Percentiles rank a stretch among this genome's conserved stretches.
Evolutionary conservation across 2,888 invertebrate genomes (phyloP).

Genomic region (Diplolepis rosae): DNA sequence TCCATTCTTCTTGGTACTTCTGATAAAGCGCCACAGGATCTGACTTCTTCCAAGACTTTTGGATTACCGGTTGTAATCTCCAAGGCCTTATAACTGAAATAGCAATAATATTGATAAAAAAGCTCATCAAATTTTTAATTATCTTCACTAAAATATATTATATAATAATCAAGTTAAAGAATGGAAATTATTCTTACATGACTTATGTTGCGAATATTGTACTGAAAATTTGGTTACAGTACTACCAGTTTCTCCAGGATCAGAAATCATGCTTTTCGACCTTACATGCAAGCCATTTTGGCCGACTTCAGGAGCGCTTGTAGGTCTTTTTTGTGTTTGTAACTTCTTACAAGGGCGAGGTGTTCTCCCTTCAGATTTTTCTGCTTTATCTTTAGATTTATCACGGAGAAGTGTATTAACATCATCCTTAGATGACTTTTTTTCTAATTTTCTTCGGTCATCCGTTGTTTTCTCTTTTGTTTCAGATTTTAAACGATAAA

Average conservation of each 20-base stretch:
- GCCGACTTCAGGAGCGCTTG: conserved; percentile 44
- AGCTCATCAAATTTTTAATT: conserved; percentile 5
- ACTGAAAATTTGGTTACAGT: conserved; percentile 46
- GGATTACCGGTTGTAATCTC: conserved; percentile 71
- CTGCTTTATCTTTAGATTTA: neutral
- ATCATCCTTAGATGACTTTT: neutral
- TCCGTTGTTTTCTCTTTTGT: conserved; percentile 17
- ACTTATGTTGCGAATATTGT: conserved; percentile 52
- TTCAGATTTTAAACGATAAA: conserved; percentile 33
- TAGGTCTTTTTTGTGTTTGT: conserved; percentile 25
- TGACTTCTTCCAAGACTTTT: conserved; percentile 72
- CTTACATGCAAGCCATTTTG: conserved; percentile 15
- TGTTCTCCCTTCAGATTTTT: neutral
- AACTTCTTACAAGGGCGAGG: neutral
- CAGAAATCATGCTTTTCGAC: conserved; percentile 50
- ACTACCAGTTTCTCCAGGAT: conserved; percentile 48
- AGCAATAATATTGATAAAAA: conserved; percentile 33
- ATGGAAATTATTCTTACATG: conserved; percentile 56
- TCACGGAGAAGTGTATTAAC: neutral
- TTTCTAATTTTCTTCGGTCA: conserved; percentile 5
- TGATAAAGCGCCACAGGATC: conserved; percentile 88
- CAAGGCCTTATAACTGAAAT: conserved; percentile 79
- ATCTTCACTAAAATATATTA: too few relatives aligned
- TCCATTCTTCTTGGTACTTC: conserved; percentile 84
- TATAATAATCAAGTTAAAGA: conserved; percentile 14